Conservation (phyloP, 2,113 vertebrate species). For the Terrapene triunguis region DNA sequence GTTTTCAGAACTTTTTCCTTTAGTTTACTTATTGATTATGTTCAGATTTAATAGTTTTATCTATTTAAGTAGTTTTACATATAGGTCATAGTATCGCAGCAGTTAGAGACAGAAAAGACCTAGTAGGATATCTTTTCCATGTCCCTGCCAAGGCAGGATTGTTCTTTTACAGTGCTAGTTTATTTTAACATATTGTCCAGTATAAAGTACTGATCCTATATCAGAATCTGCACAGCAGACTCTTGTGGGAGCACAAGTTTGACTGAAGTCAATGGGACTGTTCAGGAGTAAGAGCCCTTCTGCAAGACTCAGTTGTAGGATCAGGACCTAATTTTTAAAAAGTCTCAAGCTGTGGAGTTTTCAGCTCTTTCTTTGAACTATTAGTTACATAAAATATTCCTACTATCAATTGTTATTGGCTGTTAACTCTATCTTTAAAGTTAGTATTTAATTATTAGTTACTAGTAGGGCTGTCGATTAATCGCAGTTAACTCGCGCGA, state of each 20-base stretch:
- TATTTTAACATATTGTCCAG: background rate
- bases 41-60: background rate
- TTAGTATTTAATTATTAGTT: constrained; percentile 32
- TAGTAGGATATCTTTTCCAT: background rate
- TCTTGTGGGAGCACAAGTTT: background rate
- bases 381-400: background rate
- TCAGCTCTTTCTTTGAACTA: background rate
- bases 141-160: background rate
- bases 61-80: background rate
- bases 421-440: constrained; percentile 23
- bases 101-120: background rate
- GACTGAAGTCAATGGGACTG: background rate
- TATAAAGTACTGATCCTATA: background rate
- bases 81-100: background rate
- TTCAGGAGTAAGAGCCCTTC: background rate
- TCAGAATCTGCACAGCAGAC: rapidly evolving
- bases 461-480: too few species aligned
- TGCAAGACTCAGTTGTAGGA: background rate
- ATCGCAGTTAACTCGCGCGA: too few species aligned
- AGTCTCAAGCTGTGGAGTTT: background rate
- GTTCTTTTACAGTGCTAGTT: background rate
- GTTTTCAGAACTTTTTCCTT: background rate
- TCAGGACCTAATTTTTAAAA: background rate
- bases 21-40: background rate
- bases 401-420: background rate